Conservation (phyloP, 1,140 invertebrate species). For the Drosophila kanapiae region DNA sequence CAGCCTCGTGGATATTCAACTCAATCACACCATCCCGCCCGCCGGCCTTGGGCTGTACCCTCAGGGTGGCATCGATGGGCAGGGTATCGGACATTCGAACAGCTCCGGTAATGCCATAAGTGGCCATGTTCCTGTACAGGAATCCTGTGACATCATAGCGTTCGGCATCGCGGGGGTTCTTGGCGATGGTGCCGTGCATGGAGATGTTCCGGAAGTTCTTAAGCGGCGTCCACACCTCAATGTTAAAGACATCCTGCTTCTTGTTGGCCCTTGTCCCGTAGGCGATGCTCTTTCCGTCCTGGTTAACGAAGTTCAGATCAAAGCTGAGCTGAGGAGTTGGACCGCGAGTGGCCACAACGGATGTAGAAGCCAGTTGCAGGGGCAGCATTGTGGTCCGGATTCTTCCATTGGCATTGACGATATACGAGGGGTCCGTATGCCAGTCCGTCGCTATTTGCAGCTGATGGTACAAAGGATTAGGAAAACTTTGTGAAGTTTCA, state of each 20-base stretch:
- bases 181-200: constrained; percentile 67
- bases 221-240: constrained; percentile 79
- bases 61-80: constrained; percentile 59
- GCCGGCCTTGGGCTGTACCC: constrained; percentile 66
- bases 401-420: constrained; percentile 65
- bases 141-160: constrained; percentile 67
- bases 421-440: constrained; percentile 58
- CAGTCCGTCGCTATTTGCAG: constrained; percentile 66
- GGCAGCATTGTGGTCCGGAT: constrained; percentile 75
- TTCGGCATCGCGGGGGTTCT: constrained; percentile 31
- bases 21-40: constrained; percentile 75
- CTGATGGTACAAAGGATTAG: constrained; percentile 17
- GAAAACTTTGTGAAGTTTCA: accelerated
- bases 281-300: constrained; percentile 53
- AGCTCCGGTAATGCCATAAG: constrained; percentile 66
- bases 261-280: constrained; percentile 70
- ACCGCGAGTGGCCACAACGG: constrained; percentile 51
- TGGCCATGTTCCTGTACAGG: constrained; percentile 74
- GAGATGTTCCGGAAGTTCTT: constrained; percentile 77
- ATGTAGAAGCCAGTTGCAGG: constrained; percentile 59
- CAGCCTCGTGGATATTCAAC: constrained; percentile 62
- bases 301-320: constrained; percentile 64
- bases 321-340: constrained; percentile 65
- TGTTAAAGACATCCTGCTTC: constrained; percentile 71
- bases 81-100: constrained; percentile 53